Conservation (phyloP, 2,797 vertebrate species). For the Amblyopsis hoosieri region DNA sequence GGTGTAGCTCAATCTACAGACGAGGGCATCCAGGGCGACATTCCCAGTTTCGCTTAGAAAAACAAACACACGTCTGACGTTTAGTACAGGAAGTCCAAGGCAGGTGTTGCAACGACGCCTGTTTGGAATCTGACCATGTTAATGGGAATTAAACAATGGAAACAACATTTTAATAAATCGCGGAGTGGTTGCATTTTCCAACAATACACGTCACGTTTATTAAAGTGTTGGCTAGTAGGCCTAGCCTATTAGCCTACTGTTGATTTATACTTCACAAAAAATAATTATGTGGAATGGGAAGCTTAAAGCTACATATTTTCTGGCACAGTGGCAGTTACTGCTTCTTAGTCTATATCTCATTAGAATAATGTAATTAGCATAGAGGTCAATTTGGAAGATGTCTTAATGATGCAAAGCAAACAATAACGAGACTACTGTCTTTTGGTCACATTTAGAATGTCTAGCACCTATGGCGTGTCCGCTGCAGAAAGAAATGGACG, state of each 20-base stretch:
- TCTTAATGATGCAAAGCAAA: slow-evolving; percentile 51
- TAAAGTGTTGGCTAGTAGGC: too few species aligned
- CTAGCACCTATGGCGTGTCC: slow-evolving; percentile 55
- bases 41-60: slow-evolving; percentile 73
- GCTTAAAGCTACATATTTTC: neutral
- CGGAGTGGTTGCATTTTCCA: too few species aligned
- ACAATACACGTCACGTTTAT: too few species aligned
- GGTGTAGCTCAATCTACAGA: slow-evolving; percentile 51
- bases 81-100: slow-evolving; percentile 49
- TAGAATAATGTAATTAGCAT: too few species aligned
- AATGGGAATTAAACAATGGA: neutral
- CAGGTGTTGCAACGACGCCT: slow-evolving; percentile 36
- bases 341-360: too few species aligned
- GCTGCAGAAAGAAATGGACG: slow-evolving; percentile 81
- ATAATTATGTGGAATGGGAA: neutral
- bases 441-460: slow-evolving; percentile 18
- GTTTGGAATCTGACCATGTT: neutral
- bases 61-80: slow-evolving; percentile 49
- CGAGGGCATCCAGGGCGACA: slow-evolving; percentile 45
- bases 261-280: neutral
- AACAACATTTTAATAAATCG: too few species aligned
- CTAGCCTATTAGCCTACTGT: too few species aligned
- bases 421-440: slow-evolving; percentile 43
- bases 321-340: neutral
- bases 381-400: slow-evolving; percentile 1